Evolutionary conservation across 2,888 invertebrate genomes (phyloP).

Genomic region (Pyralis farinalis): DNA sequence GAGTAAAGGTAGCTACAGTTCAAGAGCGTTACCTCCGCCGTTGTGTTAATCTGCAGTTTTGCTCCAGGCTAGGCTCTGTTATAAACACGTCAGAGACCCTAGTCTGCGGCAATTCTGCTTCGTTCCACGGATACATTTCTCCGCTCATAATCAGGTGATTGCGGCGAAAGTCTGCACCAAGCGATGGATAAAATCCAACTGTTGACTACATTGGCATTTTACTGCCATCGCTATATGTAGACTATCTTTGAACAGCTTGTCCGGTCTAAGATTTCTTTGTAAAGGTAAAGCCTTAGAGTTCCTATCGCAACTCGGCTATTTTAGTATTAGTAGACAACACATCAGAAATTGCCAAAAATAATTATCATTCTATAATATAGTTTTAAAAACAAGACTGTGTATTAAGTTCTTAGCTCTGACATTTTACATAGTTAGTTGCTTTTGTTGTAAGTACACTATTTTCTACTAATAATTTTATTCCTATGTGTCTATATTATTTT

Average conservation of each 20-base stretch:
- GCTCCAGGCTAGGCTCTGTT: slow-evolving; percentile 60
- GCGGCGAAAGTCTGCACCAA: slow-evolving; percentile 58
- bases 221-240: slow-evolving; percentile 72
- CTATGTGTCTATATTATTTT: too few relatives aligned
- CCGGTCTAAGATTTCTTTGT: slow-evolving; percentile 28
- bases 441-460: too few relatives aligned
- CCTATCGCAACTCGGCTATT: neutral
- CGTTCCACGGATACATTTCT: slow-evolving; percentile 42
- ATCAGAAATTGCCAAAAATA: too few relatives aligned
- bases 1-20: neutral
- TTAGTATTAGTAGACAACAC: neutral
- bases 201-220: slow-evolving; percentile 74
- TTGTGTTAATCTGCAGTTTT: slow-evolving; percentile 42
- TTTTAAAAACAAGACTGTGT: too few relatives aligned
- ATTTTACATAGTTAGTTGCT: too few relatives aligned
- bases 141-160: slow-evolving; percentile 38
- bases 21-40: slow-evolving; percentile 23
- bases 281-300: slow-evolving; percentile 22
- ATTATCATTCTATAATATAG: too few relatives aligned
- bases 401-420: too few relatives aligned
- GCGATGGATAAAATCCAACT: slow-evolving; percentile 76
- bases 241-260: slow-evolving; percentile 53
- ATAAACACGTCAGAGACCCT: slow-evolving; percentile 41
- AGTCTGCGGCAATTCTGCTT: slow-evolving; percentile 54
- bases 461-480: too few relatives aligned